These are phyloP conservation scores for Pristionchus maxplancki DNA, from an alignment of 2,888 invertebrate species.

Conservation along the genomic window DNA sequence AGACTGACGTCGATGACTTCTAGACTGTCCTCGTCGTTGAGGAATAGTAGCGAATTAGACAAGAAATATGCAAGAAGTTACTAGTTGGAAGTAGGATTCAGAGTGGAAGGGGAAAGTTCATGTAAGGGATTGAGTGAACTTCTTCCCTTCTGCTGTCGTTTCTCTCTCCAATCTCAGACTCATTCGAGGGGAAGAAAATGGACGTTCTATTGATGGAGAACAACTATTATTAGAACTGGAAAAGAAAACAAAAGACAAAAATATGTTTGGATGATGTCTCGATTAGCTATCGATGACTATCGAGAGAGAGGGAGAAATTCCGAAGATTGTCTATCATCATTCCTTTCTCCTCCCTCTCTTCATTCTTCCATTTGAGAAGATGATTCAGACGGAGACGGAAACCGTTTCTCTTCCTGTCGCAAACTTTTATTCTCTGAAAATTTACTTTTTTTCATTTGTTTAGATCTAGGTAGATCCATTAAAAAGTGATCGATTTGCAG, in stretches of 20 bases:
- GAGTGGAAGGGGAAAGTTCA: not conserved
- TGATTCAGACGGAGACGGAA: not conserved
- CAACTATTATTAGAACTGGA: not conserved
- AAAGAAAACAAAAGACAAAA: not conserved
- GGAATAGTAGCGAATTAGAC: not conserved
- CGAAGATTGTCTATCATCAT: not conserved
- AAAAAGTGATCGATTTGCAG: slow-evolving; percentile 16
- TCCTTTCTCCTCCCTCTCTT: not conserved
- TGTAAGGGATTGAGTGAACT: not conserved
- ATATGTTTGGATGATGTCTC: not conserved
- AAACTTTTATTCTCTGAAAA: not conserved
- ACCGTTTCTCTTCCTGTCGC: not conserved
- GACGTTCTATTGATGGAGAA: not conserved
- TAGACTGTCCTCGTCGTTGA: not conserved
- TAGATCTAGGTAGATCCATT: no score
- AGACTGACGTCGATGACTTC: not conserved
- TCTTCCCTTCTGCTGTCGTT: not conserved
- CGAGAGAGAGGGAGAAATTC: not conserved
- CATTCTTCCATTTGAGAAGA: not conserved
- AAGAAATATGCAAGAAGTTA: not conserved
- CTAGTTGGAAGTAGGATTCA: not conserved
- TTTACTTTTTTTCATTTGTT: not conserved
- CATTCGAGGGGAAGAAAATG: slow-evolving; percentile 37
- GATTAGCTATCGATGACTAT: not conserved
- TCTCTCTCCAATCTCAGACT: slow-evolving; percentile 32